Evolutionary conservation across 1,140 invertebrate species (phyloP), one percentile per base, ranked within the genome.

Genomic region (Zophobas atratus): DNA sequence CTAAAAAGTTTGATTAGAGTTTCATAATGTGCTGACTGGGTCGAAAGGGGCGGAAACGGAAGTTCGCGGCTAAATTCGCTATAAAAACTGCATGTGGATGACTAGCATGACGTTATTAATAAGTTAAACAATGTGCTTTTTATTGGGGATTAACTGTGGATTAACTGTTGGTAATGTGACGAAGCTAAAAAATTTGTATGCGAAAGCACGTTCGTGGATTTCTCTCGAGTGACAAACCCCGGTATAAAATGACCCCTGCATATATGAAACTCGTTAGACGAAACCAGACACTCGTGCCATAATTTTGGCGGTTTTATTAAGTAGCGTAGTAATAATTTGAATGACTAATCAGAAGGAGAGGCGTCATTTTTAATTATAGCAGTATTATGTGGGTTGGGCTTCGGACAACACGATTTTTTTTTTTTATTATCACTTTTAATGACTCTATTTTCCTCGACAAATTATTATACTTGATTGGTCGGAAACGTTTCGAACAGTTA

Each of bases 41-140:
- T 51, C 49, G n/a, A 33, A 57, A 4, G 32, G 20, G 55, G 3
- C 60, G 60, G 60, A 67, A 67, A 67, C 60, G 60, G 60, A 67
- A 67, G 60, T 67, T 67, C 38, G 60, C 55, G 49, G 49, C 34
- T 57, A 8, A 4, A 41, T 43, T 67, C 38, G 32, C 8, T n/a
- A 67, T 41, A 67, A 48, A 20, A 35, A 57, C 2, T 43, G 33
- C 36, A 35, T 57, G 6, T 34, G 56, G 33, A 3, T 2, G 49
- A 33, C 20, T 57, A 36, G 5, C 20, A 36, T n/a, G 56, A 35
- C 36, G 56, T 38, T 46, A 46, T 4, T 46, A 46, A 46, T 46
- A 46, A 8, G 3, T 46, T 8, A 46, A 3, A 8, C 3, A 4
- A 4, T 46, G 43, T 46, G 43, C 3, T 46, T 46, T 46, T 46